Percentiles rank a stretch among this genome's conserved stretches.
phyloP scores from a whole-genome alignment of 2,113 vertebrate genomes.

The Uropsilus gracilis region DNA sequence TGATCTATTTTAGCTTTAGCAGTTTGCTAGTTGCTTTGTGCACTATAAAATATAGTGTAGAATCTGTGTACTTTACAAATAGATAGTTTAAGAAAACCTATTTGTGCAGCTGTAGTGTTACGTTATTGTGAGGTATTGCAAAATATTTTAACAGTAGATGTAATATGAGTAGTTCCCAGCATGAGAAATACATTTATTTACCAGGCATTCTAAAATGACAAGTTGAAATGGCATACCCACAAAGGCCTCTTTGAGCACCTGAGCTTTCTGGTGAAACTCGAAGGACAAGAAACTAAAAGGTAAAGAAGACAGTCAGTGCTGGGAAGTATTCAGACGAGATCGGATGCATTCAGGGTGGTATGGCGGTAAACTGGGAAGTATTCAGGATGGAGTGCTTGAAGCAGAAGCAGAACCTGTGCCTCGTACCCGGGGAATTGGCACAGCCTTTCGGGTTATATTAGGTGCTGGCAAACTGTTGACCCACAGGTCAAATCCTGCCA shows the following conservation, averaged over 20 bases:
- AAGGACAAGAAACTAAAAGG: not conserved
- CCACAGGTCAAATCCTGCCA: not conserved
- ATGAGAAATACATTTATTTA: not conserved
- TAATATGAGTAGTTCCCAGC: not conserved
- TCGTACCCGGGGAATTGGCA: not conserved
- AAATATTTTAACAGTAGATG: not conserved
- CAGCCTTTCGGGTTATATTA: not conserved
- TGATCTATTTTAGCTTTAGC: not conserved
- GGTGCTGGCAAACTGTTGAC: not conserved
- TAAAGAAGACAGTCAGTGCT: not conserved
- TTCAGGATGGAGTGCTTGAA: not conserved
- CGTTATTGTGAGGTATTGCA: not conserved
- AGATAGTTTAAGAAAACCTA: not conserved
- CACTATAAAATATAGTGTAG: not conserved
- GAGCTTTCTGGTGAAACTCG: slow-evolving; percentile 23
- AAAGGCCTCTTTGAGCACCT: not conserved
- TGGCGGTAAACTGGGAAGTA: too few relatives aligned
- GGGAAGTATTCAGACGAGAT: too few relatives aligned
- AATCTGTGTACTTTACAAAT: not conserved
- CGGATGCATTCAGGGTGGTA: too few relatives aligned
- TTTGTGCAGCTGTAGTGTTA: not conserved
- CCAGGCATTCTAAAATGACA: not conserved
- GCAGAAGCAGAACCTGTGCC: not conserved
- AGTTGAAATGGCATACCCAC: not conserved
- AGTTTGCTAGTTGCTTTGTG: not conserved